Evolutionary conservation across 1,140 invertebrate species (phyloP).

Genomic region (Hirudo medicinalis): DNA sequence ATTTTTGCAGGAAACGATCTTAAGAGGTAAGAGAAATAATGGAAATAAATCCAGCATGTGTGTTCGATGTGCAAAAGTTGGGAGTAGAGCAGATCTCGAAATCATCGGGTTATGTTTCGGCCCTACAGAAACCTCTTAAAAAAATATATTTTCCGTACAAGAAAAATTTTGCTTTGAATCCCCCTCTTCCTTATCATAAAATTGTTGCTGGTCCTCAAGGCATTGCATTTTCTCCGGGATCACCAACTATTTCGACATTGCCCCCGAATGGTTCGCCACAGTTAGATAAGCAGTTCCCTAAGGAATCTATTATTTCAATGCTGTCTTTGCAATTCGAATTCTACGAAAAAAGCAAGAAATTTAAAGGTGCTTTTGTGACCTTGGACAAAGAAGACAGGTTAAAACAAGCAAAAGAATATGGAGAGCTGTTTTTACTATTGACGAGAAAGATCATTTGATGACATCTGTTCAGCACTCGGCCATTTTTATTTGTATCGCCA

Average conservation of each 20-base stretch:
- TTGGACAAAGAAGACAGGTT: not conserved
- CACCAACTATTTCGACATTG: no score
- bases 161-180: conserved; percentile 5
- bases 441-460: not conserved
- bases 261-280: no score
- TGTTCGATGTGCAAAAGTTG: not conserved
- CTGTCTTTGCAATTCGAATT: not conserved
- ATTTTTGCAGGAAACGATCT: no score
- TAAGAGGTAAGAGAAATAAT: not conserved
- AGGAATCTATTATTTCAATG: not conserved
- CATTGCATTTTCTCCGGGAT: not conserved
- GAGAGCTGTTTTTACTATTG: not conserved
- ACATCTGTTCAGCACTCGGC: not conserved
- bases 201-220: not conserved
- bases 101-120: not conserved
- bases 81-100: not conserved
- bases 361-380: not conserved
- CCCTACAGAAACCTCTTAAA: conserved; percentile 6
- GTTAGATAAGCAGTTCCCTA: no score
- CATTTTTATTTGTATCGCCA: not conserved
- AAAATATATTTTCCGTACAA: conserved; percentile 1
- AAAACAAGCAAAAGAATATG: conserved; percentile 4
- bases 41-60: not conserved
- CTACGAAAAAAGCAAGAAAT: not conserved
- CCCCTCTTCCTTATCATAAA: not conserved